Percentiles rank a stretch among this genome's conserved stretches.
Evolutionary conservation across 2,888 invertebrate species (phyloP).

Genomic region (Drosophila niveifrons): DNA sequence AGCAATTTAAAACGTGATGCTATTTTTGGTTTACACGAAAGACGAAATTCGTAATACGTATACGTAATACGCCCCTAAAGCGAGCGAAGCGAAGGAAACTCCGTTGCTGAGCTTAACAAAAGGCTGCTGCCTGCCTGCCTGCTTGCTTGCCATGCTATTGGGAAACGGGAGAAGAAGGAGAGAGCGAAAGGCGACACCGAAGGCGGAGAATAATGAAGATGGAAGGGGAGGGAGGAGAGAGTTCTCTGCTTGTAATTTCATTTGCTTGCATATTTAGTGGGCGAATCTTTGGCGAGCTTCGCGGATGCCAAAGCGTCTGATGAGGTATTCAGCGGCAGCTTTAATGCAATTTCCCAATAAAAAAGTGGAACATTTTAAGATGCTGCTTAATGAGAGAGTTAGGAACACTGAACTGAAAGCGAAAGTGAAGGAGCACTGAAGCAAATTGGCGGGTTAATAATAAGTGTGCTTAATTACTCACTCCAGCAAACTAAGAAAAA

Average conservation of each 20-base stretch:
- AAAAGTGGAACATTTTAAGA: conserved; percentile 44
- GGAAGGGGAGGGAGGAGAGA: not conserved
- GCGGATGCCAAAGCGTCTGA: conserved; percentile 38
- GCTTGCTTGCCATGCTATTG: not conserved
- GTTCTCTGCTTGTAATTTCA: conserved; percentile 57
- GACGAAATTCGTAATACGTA: conserved; percentile 24
- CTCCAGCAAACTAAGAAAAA: not conserved
- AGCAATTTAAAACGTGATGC: conserved; percentile 82
- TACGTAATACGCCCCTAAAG: conserved; percentile 25
- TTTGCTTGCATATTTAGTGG: conserved; percentile 67
- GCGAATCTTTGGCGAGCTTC: conserved; percentile 28
- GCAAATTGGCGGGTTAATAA: conserved; percentile 1
- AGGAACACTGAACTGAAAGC: not conserved
- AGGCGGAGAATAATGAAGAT: not conserved
- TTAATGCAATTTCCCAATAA: conserved; percentile 61
- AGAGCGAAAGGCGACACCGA: not conserved
- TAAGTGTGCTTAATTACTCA: not conserved
- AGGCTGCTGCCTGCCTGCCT: conserved; percentile 22
- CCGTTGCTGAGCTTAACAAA: conserved; percentile 49
- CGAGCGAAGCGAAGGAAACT: conserved; percentile 11
- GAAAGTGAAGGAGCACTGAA: not conserved
- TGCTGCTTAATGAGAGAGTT: conserved; percentile 10
- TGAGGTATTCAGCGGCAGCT: conserved; percentile 45
- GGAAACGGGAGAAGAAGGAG: not conserved
- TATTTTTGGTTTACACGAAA: conserved; percentile 74